Percentiles rank a stretch among this genome's conserved stretches.
phyloP scores from a whole-genome alignment of 1,140 invertebrate species.

The Nasonia giraulti region DNA sequence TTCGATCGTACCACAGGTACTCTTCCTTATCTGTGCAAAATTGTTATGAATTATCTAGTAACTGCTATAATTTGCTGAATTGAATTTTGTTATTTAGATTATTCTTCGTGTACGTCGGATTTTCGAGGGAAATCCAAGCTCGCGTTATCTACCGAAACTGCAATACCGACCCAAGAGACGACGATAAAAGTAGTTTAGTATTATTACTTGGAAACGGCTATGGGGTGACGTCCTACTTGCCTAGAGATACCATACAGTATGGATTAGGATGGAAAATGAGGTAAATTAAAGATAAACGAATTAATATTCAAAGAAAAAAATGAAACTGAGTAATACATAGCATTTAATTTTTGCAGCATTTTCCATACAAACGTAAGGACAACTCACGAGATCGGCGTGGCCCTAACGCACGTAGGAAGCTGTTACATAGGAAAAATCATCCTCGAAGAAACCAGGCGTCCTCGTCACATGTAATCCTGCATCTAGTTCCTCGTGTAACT shows the following conservation, averaged over 20 bases:
- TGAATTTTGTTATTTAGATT: constrained; percentile 57
- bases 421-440: constrained; percentile 67
- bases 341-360: constrained; percentile 54
- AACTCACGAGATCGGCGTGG: constrained; percentile 66
- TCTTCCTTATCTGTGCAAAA: constrained; percentile 4
- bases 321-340: not conserved
- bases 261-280: constrained; percentile 64
- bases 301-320: constrained; percentile 10
- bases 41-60: not conserved
- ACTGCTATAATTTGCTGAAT: not conserved
- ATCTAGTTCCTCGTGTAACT: constrained; percentile 23
- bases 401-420: constrained; percentile 55
- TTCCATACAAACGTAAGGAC: constrained; percentile 63
- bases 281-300: constrained; percentile 57
- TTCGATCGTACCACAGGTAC: constrained; percentile 65
- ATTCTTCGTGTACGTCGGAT: constrained; percentile 64
- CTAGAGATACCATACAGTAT: constrained; percentile 56
- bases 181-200: constrained; percentile 52
- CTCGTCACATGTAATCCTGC: constrained; percentile 34
- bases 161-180: constrained; percentile 24
- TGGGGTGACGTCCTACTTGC: constrained; percentile 56
- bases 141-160: constrained; percentile 59
- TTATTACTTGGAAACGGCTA: constrained; percentile 63
- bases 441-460: constrained; percentile 54
- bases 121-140: constrained; percentile 61